These are phyloP conservation scores for Dipodomys stephensi DNA, from an alignment of 2,113 vertebrate species.

Conservation along the genomic window DNA sequence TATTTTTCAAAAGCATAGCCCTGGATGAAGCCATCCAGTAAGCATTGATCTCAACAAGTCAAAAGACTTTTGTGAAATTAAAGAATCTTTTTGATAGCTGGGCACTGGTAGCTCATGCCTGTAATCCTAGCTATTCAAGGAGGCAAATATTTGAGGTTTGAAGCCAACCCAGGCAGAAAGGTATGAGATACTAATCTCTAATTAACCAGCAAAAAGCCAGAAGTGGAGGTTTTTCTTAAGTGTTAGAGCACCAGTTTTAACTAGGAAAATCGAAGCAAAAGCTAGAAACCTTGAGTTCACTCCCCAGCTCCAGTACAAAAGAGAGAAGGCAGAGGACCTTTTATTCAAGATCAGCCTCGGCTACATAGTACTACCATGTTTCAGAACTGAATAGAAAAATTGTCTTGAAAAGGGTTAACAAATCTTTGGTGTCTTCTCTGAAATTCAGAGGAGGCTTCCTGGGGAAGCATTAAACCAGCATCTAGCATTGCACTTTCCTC, in stretches of 20 bases:
- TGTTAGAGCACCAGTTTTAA: no score
- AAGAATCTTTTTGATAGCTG: background rate
- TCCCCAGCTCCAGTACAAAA: no score
- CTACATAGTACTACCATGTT: background rate
- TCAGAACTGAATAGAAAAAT: background rate
- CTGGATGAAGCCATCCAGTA: background rate
- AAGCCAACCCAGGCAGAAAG: no score
- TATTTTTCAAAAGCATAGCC: slow-evolving; percentile 20
- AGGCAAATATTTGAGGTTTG: no score
- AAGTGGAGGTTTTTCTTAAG: no score
- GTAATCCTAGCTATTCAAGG: no score
- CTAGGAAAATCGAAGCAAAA: no score
- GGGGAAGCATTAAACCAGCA: background rate
- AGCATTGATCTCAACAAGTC: background rate
- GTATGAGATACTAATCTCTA: no score
- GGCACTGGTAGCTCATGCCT: no score
- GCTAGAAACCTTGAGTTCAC: no score
- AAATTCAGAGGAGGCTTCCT: background rate
- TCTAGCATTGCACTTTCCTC: background rate
- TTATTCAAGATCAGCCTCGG: background rate
- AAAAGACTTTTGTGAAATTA: background rate
- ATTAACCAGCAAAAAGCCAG: no score
- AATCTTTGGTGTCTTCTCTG: background rate
- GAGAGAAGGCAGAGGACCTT: no score
- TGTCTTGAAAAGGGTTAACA: background rate